Evolutionary conservation across 2,888 invertebrate genomes (phyloP).

Genomic region (Lottia scabra): DNA sequence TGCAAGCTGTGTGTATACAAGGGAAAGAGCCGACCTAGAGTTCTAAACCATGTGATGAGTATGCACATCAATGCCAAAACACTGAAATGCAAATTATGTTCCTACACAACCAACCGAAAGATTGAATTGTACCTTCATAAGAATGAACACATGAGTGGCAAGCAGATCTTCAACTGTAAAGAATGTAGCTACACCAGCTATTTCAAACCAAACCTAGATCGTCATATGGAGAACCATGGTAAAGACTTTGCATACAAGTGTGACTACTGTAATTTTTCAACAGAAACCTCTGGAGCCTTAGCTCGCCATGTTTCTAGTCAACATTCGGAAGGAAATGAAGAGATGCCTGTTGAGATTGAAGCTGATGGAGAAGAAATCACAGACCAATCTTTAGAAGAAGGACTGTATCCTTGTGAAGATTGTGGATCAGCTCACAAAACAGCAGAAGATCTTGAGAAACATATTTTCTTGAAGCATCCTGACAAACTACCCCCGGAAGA

Average conservation of each 20-base stretch:
- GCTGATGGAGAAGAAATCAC: constrained; percentile 7
- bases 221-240: constrained; percentile 78
- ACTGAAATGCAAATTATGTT: constrained; percentile 90
- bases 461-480: not conserved
- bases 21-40: constrained; percentile 76
- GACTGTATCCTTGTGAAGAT: constrained; percentile 29
- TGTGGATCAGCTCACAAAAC: constrained; percentile 6
- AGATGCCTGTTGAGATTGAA: constrained; percentile 12
- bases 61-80: constrained; percentile 84
- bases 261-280: constrained; percentile 58
- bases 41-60: constrained; percentile 79
- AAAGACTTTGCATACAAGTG: constrained; percentile 51
- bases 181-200: constrained; percentile 94
- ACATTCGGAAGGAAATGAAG: constrained; percentile 49
- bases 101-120: constrained; percentile 87
- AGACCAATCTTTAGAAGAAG: not conserved
- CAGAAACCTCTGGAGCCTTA: constrained; percentile 58
- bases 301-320: constrained; percentile 61
- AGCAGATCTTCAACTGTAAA: constrained; percentile 79
- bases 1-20: constrained; percentile 81
- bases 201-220: constrained; percentile 90
- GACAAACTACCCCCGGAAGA: not conserved
- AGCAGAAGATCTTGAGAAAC: not conserved
- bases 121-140: constrained; percentile 82
- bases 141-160: constrained; percentile 43